A percentile compares a stretch with the other conserved stretches of the same genome.
These are phyloP conservation scores for Parus major DNA, from an alignment of 2,113 vertebrate species.

Conservation along the genomic window DNA sequence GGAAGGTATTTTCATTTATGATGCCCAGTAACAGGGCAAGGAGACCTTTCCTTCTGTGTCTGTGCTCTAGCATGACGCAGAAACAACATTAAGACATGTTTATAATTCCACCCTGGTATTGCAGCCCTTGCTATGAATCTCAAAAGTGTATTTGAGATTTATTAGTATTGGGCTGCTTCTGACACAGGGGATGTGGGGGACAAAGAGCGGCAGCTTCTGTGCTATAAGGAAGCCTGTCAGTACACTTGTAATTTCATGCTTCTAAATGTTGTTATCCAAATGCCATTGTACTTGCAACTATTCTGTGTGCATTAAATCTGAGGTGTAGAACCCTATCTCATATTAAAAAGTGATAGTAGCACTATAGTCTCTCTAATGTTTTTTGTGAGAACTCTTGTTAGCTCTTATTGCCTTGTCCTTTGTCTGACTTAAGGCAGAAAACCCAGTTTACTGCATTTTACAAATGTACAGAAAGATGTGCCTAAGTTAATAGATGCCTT, in stretches of 20 bases:
- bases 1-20: not conserved
- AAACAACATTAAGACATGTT: slow-evolving; percentile 1
- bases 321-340: not conserved
- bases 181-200: slow-evolving; percentile 31
- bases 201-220: slow-evolving; percentile 28
- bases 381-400: not conserved
- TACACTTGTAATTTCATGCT: slow-evolving; percentile 4
- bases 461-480: not conserved
- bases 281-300: not conserved
- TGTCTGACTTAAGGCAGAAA: not conserved
- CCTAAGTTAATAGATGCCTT: not conserved
- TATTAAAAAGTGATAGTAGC: not conserved
- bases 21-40: not conserved
- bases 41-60: not conserved
- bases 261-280: not conserved
- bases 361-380: not conserved
- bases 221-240: not conserved
- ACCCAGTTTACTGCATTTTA: not conserved
- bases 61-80: not conserved
- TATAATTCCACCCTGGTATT: not conserved
- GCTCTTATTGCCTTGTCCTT: not conserved
- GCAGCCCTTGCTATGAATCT: slow-evolving; percentile 32
- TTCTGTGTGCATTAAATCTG: not conserved
- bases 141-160: slow-evolving; percentile 34
- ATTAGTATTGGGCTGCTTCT: slow-evolving; percentile 15